Percentiles rank a stretch among this genome's conserved stretches.
Conservation (phyloP, 1,140 invertebrate species). For the Temnothorax nylanderi region DNA sequence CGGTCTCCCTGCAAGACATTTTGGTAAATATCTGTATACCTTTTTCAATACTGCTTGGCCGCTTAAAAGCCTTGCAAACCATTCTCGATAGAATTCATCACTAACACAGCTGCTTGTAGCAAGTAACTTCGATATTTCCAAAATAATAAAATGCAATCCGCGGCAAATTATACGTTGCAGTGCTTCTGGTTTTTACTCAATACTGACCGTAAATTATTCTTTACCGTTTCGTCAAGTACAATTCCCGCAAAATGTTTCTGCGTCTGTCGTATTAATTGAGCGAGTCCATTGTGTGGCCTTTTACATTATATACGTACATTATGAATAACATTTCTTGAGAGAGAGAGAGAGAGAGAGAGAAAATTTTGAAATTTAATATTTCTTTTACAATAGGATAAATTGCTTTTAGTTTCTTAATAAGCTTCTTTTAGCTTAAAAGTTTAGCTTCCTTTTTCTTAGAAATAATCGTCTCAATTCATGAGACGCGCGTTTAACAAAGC, state of each 20-base stretch:
- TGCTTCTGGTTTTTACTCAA: not conserved
- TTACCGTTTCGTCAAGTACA: not conserved
- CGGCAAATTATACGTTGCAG: not conserved
- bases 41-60: constrained; percentile 22
- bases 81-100: not conserved
- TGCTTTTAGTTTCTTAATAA: not conserved
- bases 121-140: not conserved
- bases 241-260: not conserved
- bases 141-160: not conserved
- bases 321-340: not conserved
- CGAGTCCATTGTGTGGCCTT: not conserved
- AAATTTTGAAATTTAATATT: not conserved
- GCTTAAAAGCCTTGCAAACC: not conserved
- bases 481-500: constrained; percentile 13
- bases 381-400: not conserved
- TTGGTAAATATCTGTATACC: constrained; percentile 79
- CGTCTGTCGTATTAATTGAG: constrained; percentile 6
- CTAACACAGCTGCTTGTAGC: constrained; percentile 22
- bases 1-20: constrained; percentile 84
- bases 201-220: constrained; percentile 29
- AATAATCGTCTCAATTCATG: not conserved
- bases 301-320: not conserved
- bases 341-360: not conserved
- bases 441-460: not conserved
- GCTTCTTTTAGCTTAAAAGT: not conserved